Base-by-base conservation (phyloP, 2,797 vertebrate genomes). In the Argentina silus region DNA sequence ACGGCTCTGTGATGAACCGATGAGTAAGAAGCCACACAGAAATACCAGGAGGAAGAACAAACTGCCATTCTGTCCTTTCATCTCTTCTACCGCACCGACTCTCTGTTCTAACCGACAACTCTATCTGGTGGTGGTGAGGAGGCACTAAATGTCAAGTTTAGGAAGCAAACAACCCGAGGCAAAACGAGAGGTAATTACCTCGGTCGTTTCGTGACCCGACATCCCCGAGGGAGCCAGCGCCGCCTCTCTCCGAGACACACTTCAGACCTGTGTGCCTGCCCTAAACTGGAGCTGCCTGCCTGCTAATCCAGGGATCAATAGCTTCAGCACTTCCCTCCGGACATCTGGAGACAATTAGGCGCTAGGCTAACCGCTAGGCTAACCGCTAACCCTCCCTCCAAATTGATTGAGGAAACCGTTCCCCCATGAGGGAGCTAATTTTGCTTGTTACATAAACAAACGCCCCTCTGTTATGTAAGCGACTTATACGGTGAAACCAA, bases 331-430 rank as follows among this genome's bases (percentile, higher is more conserved):
- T 65, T 55, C 53, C 69, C 23, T 73, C 19, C 56, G 21, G 69
- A 60, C 67, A 70, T 73, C 81, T 83, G 77, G 67, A 82, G 74
- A 73, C 77, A 83, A 82, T 86, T 82, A 85, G 75, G 53, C 53
- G 3, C 59, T n/a, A 42, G 66, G 53, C 64, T 57, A 53, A 47
- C 51, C 19, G 19, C 55, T 53, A 21, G 19, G 66, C 70, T 60
- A 86, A 82, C 67, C 47, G 14, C 68, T 59, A 48, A 62, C 15
- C 0, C 48, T 72, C 79, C 72, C 74, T 81, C 50, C 82, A 63
- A 82, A 79, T 63, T 77, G 56, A 76, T 57, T 76, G 51, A 83
- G 55, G 73, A 74, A 65, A 62, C 21, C 56, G 77, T 77, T 76
- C 50, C 78, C 77, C 55, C 63, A 44, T 9, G 65, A 21, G 50